These are phyloP conservation scores for Spisula subtruncata DNA, from an alignment of 2,888 invertebrate species.

Conservation along the genomic window DNA sequence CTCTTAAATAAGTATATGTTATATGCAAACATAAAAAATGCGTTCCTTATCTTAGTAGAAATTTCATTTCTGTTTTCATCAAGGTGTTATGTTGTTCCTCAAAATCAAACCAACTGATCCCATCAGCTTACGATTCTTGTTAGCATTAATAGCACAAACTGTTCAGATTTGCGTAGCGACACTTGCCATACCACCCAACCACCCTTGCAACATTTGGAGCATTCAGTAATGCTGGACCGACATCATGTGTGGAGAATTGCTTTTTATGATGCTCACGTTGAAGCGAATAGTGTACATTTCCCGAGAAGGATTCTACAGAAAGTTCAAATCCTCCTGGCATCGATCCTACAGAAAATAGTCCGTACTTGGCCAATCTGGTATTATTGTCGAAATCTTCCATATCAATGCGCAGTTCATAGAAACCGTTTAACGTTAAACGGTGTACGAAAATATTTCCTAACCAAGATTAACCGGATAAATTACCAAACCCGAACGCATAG, in stretches of 20 bases:
- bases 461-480: slow-evolving; percentile 53
- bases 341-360: slow-evolving; percentile 39
- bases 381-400: too few relatives aligned
- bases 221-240: too few relatives aligned
- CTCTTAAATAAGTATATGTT: too few relatives aligned
- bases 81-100: slow-evolving; percentile 84
- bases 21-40: too few relatives aligned
- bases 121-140: slow-evolving; percentile 81
- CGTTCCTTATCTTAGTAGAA: slow-evolving; percentile 53
- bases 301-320: slow-evolving; percentile 16
- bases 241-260: slow-evolving; percentile 38
- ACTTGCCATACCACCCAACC: slow-evolving; percentile 51
- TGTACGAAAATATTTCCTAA: slow-evolving; percentile 53
- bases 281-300: slow-evolving; percentile 40
- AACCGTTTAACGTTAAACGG: slow-evolving; percentile 6
- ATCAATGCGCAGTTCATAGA: slow-evolving; percentile 38
- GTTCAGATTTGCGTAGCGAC: slow-evolving; percentile 40
- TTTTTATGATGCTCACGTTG: background rate
- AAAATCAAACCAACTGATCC: slow-evolving; percentile 84
- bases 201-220: slow-evolving; percentile 43
- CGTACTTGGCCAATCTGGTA: slow-evolving; percentile 40
- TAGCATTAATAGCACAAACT: slow-evolving; percentile 77
- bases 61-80: slow-evolving; percentile 82
- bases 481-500: slow-evolving; percentile 62
- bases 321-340: slow-evolving; percentile 10